Evolutionary conservation across 2,113 vertebrate genomes (phyloP), one percentile per base, ranked within the genome.

Genomic region (Climacteris rufus): DNA sequence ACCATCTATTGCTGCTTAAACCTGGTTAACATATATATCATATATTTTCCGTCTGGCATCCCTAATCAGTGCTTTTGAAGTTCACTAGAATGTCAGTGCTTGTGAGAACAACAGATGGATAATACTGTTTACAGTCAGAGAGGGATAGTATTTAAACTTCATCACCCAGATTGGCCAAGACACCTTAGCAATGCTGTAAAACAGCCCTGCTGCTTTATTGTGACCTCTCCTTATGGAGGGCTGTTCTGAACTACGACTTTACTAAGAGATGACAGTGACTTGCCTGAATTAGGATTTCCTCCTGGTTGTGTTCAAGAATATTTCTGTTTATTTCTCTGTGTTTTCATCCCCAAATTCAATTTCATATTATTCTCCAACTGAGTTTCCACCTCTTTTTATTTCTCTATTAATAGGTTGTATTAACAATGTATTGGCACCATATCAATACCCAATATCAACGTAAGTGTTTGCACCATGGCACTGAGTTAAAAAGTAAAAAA

Each of bases 61-160:
- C 54, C 61, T 45, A 76, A 42, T 56, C 63, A 86, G 33, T 27
- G 65, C 63, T 81, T 87, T 45, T 69, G 52, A 80, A 76, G 35
- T 88, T 87, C 70, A 45, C 56, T 31, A 60, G 64, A 87, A 90
- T 12, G 25, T 56, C 44, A 81, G 24, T 42, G 75, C 42, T 88
- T 80, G 50, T 72, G 61, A 82, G 90, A 95, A 94, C 56, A 93
- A 53, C 77, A 96, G 86, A 95, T 85, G 83, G 77, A 42, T 56
- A 91, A 74, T 24, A 56, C 56, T 53, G 69, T 89, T 88, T 69
- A 78, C 56, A 81, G 44, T 39, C 63, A 87, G 49, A 60, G 33
- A 89, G 49, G 23, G 24, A 21, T 68, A 86, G 56, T 93, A 83
- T 91, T 63, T 61, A 65, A 96, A 88, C 52, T 63, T 70, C 50